Evolutionary conservation across 2,888 invertebrate genomes (phyloP).

Genomic region (Acanthopleura granulata): DNA sequence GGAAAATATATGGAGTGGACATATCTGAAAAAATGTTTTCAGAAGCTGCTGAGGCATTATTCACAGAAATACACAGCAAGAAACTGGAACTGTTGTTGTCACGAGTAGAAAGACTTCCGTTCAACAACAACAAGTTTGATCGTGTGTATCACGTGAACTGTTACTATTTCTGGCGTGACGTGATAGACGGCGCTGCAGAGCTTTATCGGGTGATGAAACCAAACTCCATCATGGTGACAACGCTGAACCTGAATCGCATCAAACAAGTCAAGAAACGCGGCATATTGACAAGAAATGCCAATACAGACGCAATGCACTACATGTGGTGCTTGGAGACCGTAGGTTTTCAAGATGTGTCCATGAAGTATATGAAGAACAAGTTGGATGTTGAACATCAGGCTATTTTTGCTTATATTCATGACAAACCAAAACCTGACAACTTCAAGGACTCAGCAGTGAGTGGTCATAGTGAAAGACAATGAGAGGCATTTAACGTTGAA

Average conservation of each 20-base stretch:
- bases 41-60: conserved; percentile 32
- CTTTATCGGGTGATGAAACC: conserved; percentile 59
- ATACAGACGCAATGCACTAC: conserved; percentile 47
- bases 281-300: conserved; percentile 36
- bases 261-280: conserved; percentile 30
- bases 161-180: conserved; percentile 61
- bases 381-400: too few species aligned
- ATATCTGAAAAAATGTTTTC: conserved; percentile 50
- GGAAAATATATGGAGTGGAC: conserved; percentile 54
- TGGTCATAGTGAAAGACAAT: too few species aligned
- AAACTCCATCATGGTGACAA: conserved; percentile 47
- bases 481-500: too few species aligned
- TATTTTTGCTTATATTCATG: too few species aligned
- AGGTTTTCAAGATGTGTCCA: conserved; percentile 50
- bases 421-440: too few species aligned
- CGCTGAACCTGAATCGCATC: conserved; percentile 36
- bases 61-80: conserved; percentile 36
- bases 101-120: conserved; percentile 48
- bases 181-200: conserved; percentile 40
- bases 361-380: conserved; percentile 25
- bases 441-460: too few species aligned
- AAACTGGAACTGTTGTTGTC: conserved; percentile 44
- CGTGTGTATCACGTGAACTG: conserved; percentile 58
- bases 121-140: conserved; percentile 48
- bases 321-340: conserved; percentile 46